A percentile compares a stretch with the other conserved stretches of the same genome.
Evolutionary conservation across 53 echinoderm and acorn worm genomes (phyloP).

Genomic region (Glandiceps talaboti): DNA sequence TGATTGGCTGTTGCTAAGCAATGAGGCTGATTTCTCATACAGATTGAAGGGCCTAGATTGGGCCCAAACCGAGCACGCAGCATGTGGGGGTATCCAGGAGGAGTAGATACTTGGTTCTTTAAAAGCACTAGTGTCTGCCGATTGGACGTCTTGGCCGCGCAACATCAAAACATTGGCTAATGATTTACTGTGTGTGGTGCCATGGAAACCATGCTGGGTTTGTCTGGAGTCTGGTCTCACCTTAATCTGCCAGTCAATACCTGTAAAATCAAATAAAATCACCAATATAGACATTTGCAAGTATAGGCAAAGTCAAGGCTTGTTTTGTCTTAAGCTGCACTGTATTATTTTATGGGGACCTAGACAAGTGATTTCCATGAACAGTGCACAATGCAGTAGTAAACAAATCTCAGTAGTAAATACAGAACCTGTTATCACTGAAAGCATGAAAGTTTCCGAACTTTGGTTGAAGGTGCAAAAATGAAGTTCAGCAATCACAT

Average conservation of each 20-base stretch:
- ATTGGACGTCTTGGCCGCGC: conserved; percentile 49
- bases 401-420: too few species aligned
- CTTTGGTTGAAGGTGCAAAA: too few species aligned
- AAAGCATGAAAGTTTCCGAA: too few species aligned
- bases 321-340: too few species aligned
- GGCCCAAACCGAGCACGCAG: conserved; percentile 28
- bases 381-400: too few species aligned
- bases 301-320: too few species aligned
- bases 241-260: conserved; percentile 79
- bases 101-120: conserved; percentile 43
- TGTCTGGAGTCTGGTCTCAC: conserved; percentile 19
- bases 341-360: too few species aligned
- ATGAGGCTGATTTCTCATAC: conserved; percentile 51
- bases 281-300: too few species aligned
- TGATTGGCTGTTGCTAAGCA: conserved; percentile 75
- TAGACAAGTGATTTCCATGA: too few species aligned
- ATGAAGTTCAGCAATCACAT: too few species aligned
- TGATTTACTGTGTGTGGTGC: conserved; percentile 29
- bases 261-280: conserved; percentile 26
- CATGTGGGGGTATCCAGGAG: conserved; percentile 51
- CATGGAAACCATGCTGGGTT: conserved; percentile 23
- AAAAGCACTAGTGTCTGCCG: conserved; percentile 35
- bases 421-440: too few species aligned
- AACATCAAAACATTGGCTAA: conserved; percentile 52
- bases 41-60: conserved; percentile 42